These are phyloP conservation scores for Phasianus colchicus DNA, from an alignment of 2,113 vertebrate species.

Conservation along the genomic window DNA sequence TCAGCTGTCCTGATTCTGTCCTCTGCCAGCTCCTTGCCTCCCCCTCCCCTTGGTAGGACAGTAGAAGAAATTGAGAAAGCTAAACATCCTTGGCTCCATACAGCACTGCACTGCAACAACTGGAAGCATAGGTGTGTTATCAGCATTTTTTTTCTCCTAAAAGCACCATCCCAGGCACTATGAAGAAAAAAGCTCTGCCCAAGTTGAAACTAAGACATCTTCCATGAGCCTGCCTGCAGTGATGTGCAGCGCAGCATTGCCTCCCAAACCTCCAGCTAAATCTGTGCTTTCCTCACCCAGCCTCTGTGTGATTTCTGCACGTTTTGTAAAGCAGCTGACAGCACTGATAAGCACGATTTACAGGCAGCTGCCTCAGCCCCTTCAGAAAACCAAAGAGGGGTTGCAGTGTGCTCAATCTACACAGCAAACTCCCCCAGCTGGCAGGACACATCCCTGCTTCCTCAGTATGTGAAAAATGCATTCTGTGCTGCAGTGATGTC, in stretches of 20 bases:
- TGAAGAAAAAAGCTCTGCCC: too few relatives aligned
- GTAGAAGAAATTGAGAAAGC: too few relatives aligned
- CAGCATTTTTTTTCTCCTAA: too few relatives aligned
- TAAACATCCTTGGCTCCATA: too few relatives aligned
- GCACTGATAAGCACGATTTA: neutral
- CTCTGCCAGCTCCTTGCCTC: too few relatives aligned
- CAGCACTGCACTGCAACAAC: too few relatives aligned
- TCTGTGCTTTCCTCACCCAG: neutral
- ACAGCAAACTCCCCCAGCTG: neutral
- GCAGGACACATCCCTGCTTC: slow-evolving; percentile 19
- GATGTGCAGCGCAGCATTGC: rapidly evolving
- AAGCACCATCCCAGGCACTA: too few relatives aligned
- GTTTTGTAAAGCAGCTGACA: neutral
- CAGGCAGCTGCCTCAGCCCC: neutral
- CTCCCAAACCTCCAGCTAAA: neutral
- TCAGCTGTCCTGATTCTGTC: too few relatives aligned
- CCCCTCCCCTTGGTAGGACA: too few relatives aligned
- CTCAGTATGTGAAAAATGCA: slow-evolving; percentile 35
- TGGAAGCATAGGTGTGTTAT: too few relatives aligned
- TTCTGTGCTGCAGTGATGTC: slow-evolving; percentile 52
- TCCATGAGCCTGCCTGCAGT: neutral
- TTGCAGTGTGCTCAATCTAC: neutral
- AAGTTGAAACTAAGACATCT: neutral
- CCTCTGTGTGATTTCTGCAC: neutral
- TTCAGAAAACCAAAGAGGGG: neutral